phyloP scores from a whole-genome alignment of 92 coral and sea anemone genomes.

The Anthopleura xanthogrammica region DNA sequence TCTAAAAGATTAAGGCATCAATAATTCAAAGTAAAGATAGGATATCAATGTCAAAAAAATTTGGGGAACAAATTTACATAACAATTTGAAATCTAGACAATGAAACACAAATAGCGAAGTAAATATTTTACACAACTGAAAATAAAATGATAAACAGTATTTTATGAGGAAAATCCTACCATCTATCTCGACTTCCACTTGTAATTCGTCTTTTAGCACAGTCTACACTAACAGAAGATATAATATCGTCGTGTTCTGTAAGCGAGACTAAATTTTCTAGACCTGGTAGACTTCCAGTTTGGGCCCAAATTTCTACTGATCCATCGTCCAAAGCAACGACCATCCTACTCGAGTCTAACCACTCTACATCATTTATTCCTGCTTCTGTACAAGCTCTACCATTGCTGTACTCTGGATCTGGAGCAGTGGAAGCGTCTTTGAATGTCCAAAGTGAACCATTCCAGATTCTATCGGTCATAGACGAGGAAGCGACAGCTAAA shows the following conservation, averaged over 20 bases:
- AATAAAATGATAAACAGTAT: background rate
- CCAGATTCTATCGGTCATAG: slow-evolving; percentile 90
- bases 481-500: slow-evolving; percentile 81
- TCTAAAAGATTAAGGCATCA: background rate
- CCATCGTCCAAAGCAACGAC: slow-evolving; percentile 89
- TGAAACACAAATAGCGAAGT: background rate
- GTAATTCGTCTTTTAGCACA: slow-evolving; percentile 71
- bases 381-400: slow-evolving; percentile 80
- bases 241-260: slow-evolving; percentile 75
- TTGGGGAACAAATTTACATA: too few species aligned
- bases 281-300: slow-evolving; percentile 74
- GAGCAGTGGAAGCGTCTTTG: slow-evolving; percentile 91
- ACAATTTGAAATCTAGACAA: background rate
- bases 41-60: too few species aligned
- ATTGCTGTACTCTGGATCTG: slow-evolving; percentile 80
- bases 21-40: too few species aligned
- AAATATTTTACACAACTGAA: background rate
- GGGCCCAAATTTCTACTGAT: slow-evolving; percentile 77
- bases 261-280: slow-evolving; percentile 81
- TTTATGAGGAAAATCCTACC: slow-evolving; percentile 30
- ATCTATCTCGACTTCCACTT: slow-evolving; percentile 89
- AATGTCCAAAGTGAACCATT: slow-evolving; percentile 95
- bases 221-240: slow-evolving; percentile 81
- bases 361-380: slow-evolving; percentile 82
- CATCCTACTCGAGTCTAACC: slow-evolving; percentile 86